These are phyloP conservation scores for Pionites leucogaster DNA, from an alignment of 2,113 vertebrate genomes.

Conservation along the genomic window DNA sequence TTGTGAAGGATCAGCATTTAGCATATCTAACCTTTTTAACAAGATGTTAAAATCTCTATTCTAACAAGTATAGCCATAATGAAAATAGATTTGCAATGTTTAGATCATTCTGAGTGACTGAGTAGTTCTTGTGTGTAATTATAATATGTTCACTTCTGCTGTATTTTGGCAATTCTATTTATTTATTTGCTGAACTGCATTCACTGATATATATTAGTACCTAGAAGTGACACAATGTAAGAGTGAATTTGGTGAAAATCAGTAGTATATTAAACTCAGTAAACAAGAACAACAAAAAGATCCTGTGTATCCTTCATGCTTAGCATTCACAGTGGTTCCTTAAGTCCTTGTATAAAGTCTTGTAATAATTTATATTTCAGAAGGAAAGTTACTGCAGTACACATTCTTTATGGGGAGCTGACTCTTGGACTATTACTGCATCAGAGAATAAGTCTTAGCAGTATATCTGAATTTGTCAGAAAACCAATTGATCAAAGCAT, in stretches of 20 bases:
- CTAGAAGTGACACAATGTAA: not conserved
- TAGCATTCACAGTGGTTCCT: not conserved
- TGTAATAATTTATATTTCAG: not conserved
- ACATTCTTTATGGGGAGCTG: not conserved
- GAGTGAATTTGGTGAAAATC: not conserved
- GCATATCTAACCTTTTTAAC: not conserved
- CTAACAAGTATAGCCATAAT: not conserved
- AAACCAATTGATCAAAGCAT: not conserved
- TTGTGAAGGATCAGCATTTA: not conserved
- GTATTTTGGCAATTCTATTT: not conserved
- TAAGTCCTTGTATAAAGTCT: not conserved
- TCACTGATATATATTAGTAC: not conserved
- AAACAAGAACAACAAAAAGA: not conserved
- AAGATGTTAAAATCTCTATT: not conserved
- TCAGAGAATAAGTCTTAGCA: not conserved
- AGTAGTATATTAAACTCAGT: not conserved
- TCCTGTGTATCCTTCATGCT: not conserved
- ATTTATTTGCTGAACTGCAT: not conserved
- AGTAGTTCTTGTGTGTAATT: not conserved
- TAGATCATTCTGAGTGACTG: not conserved
- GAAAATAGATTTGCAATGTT: not conserved
- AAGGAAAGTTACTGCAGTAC: not conserved
- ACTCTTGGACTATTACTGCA: not conserved
- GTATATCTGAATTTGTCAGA: not conserved
- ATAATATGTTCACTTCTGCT: not conserved